Base-by-base conservation (phyloP, 2,888 invertebrate species). In the Meteorus cinctellus region DNA sequence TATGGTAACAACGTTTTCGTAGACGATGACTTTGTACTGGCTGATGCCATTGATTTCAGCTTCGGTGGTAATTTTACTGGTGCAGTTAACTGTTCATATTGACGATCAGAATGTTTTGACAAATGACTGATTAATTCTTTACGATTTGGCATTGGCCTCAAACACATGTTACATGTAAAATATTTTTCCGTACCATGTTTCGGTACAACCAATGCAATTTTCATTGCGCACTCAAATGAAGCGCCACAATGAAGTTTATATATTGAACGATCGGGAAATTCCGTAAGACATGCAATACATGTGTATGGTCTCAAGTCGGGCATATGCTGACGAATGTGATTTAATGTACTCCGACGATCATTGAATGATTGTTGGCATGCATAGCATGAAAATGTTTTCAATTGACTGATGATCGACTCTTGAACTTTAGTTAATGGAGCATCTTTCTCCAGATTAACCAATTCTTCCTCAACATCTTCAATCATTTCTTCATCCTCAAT, bases 201-300 rank as follows among this genome's bases (percentile, higher is more conserved):
- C 0, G 89, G 89, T 2, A 87, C 78, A 0, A 89, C 89, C 1
- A 87, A 77, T 3, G 89, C 89, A 10, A 89, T 92, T 79, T 92
- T 91, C 82, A 92, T 92, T 0, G 92, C 92, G 79, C 93, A 93
- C 76, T 92, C 92, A 10, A 88, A 89, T 0, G 89, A 89, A 0
- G 85, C 87, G 16, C 83, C 84, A 68, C 89, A 89, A 65, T 89
- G 89, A 0, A 84, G 41, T 10, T 89, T 89, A 68, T 89, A 89
- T 74, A 86, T 83, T 0, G 86, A 82, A 12, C 88, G 84, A 75
- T 89, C 89, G 0, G 85, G 82, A 62, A 89, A 89, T 62, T 88
- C 86, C 0, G 87, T 89, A 4, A 89, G 79, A 67, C 89, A 89
- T 1, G 89, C 89, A 51, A 89, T 87, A 62, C 89, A 89, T 0